Conservation (phyloP, 2,888 invertebrate genomes). For the Brachyptera putata region DNA sequence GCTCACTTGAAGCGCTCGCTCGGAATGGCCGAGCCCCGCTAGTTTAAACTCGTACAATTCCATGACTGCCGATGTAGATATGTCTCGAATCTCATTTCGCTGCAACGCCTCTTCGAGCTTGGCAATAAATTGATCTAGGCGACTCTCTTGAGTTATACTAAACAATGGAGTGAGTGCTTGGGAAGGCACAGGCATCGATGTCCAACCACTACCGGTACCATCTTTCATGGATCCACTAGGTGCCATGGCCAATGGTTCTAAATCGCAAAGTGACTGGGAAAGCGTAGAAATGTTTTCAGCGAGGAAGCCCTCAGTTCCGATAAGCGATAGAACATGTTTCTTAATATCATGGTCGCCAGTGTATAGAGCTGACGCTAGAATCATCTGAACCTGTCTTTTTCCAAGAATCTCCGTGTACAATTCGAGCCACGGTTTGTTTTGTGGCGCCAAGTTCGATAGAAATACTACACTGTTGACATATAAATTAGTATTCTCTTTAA, state of each 20-base stretch:
- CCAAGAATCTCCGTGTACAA: slow-evolving; percentile 46
- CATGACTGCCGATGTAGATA: slow-evolving; percentile 64
- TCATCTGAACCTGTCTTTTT: slow-evolving; percentile 40
- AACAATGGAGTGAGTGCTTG: slow-evolving; percentile 47
- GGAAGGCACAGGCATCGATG: slow-evolving; percentile 26
- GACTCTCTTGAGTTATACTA: slow-evolving; percentile 50
- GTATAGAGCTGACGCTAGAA: slow-evolving; percentile 50
- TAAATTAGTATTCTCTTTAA: slow-evolving; percentile 38
- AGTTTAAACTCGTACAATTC: slow-evolving; percentile 64
- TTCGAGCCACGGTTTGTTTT: slow-evolving; percentile 47
- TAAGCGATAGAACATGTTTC: slow-evolving; percentile 45
- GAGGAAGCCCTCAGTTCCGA: slow-evolving; percentile 43
- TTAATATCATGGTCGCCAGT: slow-evolving; percentile 45
- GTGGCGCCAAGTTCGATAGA: slow-evolving; percentile 47
- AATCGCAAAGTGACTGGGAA: slow-evolving; percentile 41
- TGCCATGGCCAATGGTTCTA: slow-evolving; percentile 42
- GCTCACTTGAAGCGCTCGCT: slow-evolving; percentile 47
- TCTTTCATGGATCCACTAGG: slow-evolving; percentile 35
- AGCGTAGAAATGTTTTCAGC: slow-evolving; percentile 42
- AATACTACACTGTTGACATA: slow-evolving; percentile 50
- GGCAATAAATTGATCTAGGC: slow-evolving; percentile 50
- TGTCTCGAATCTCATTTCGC: slow-evolving; percentile 45
- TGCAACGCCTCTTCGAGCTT: slow-evolving; percentile 48
- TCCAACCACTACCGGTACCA: slow-evolving; percentile 15
- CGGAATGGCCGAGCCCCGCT: slow-evolving; percentile 51